A percentile compares a stretch with the other conserved stretches of the same genome.
Evolutionary conservation across 2,797 vertebrate genomes (phyloP).

Genomic region (Podarcis lilfordi): DNA sequence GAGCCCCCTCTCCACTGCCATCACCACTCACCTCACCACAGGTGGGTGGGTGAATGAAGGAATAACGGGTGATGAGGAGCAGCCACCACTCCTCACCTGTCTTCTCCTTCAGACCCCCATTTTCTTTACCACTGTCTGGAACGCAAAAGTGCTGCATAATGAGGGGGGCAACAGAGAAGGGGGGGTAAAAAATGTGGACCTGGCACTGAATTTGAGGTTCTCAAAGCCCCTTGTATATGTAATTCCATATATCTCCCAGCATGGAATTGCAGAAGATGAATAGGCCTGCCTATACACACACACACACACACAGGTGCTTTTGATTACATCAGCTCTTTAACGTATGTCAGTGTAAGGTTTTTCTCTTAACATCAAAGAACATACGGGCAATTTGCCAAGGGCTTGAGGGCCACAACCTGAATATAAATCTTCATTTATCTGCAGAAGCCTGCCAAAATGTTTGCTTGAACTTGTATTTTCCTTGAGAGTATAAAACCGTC

Average conservation of each 20-base stretch:
- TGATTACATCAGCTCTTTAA: constrained; percentile 9
- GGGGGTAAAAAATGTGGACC: neutral
- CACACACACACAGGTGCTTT: neutral
- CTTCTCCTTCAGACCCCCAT: too few species aligned
- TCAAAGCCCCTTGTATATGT: neutral
- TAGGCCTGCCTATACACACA: neutral
- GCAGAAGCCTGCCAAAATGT: constrained; percentile 13
- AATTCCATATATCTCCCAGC: neutral
- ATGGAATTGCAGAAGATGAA: neutral
- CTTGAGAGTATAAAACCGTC: constrained; percentile 17
- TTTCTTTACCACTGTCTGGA: neutral
- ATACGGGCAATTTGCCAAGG: constrained; percentile 11
- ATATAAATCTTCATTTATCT: constrained; percentile 21
- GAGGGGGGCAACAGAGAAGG: neutral
- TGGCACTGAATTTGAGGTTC: neutral
- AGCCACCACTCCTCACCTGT: neutral
- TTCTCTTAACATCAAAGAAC: constrained; percentile 13
- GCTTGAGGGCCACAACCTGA: constrained; percentile 22
- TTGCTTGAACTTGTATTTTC: constrained; percentile 33
- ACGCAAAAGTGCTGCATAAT: neutral
- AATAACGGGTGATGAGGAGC: too few species aligned
- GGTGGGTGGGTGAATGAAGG: neutral
- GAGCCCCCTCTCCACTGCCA: neutral
- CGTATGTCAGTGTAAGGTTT: neutral
- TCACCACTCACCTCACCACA: neutral